Base-by-base conservation (phyloP, 2,113 vertebrate species). In the Lasiurus borealis region DNA sequence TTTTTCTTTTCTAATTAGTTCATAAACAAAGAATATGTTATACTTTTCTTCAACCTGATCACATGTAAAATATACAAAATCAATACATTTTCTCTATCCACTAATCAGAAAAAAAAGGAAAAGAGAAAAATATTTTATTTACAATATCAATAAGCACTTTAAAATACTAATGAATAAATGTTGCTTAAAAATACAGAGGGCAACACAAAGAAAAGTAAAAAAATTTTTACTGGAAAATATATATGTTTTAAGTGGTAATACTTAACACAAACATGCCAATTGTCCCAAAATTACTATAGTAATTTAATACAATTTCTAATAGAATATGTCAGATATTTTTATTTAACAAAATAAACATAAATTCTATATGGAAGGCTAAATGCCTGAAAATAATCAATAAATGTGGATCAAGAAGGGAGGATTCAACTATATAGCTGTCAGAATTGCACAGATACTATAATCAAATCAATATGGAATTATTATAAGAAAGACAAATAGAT, bases 111-210 rank as follows among this genome's bases (percentile, higher is more conserved):
- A 91, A 81, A 76, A 85, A 27, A 73, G 27, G 27, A 94, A 91
- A 44, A 59, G 13, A 95, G 50, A 29, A 92, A 85, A 89, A 76
- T 46, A 92, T 46, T 84, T 81, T 84, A 88, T 90, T 88, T 52
- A 73, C 0, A 40, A 80, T 40, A 95, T 80, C 62, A 90, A 82
- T 82, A 69, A 96, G 90, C 48, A 44, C 21, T 76, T 96, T n/a
- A 91, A 95, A 96, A 36, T 93, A 83, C 80, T 94, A 88, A 81
- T 92, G 15, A 88, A 82, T 77, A 88, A 64, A 86, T 83, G 81
- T 91, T 84, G 82, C 36, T 62, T 76, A 64, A 93, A 89, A 52
- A 86, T 57, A 19, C 31, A 90, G 14, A 88, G 4, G n/a, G 23
- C 15, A 84, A 90, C 12, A 59, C 18, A 64, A 89, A 76, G 54